Base-by-base conservation (phyloP, 1,140 invertebrate species). In the Drosophila melanica region DNA sequence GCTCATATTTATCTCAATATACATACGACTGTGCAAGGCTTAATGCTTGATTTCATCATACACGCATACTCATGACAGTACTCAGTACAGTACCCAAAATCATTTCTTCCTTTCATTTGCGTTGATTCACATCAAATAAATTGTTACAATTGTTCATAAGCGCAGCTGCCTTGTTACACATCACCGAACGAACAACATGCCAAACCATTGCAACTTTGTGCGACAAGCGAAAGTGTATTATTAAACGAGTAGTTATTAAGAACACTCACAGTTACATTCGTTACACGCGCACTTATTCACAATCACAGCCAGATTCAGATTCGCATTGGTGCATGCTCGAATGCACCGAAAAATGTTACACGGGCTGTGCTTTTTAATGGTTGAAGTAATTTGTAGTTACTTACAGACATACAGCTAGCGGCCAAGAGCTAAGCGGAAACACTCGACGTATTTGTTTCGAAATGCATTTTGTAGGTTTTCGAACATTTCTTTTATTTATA, bases 81-180 rank as follows among this genome's bases (percentile, higher is more conserved):
- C 11, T 47, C 45, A 4, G 20, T 50, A 30, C 48, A 30, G 5
- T 53, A 35, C 30, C 30, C n/a, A 10, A 35, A 4, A 12, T 11
- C 50, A 53, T 7, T 53, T 35, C n/a, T 14, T 18, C n/a, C 3
- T 27, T 27, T n/a, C 37, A 58, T 14, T 44, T 12, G 16, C 16
- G 20, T 44, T 41, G 41, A 58, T 27, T 30, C 23, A 44, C 20
- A 9, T 11, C 9, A 16, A 51, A 10, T 33, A n/a, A 18, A 12
- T 44, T 8, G 11, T 9, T 35, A 16, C 2, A 14, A 18, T 20
- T 16, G 35, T 20, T 44, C 39, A 48, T 48, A 30, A 79, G 81
- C 77, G 73, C 81, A 76, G 77, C 81, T 87, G 82, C 82, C 73
- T 81, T 86, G 82, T 85, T 81, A 81, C 81, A 87, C 75, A 86